Evolutionary conservation across 2,888 invertebrate species (phyloP), one percentile per base, ranked within the genome.

Genomic region (Leucophenga montana): DNA sequence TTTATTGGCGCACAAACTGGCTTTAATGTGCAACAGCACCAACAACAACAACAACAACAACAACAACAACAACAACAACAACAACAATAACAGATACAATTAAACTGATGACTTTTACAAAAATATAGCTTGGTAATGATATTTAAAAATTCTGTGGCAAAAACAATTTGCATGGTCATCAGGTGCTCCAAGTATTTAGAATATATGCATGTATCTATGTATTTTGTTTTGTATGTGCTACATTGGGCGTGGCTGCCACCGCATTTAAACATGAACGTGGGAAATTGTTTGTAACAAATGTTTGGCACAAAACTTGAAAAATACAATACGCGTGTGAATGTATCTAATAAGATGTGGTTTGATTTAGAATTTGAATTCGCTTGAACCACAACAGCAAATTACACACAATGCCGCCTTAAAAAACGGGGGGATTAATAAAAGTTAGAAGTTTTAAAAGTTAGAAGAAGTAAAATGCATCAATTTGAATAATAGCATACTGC

Each of bases 131-230:
- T 57, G 48, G 8, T 64, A 46, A 64, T 64, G 62, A 64, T 48
- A 64, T 64, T 64, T 64, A 64, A 50, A 50, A 64, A 20, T 8
- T 18, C 27, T 64, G 62, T 22, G 46, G 46, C 27, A 46, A 20
- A 46, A 64, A 64, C 46, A 64, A 64, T 64, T 64, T 64, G 46
- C 62, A 64, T 64, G 62, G 62, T 64, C 62, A 64, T 48, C 22
- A 39, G 9, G 39, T 39, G 62, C 14, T 48, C n/a, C 8, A 46
- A 3, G 11, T 39, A 11, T 11, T 39, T 39, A 11, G 39, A 11
- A 39, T 39, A 11, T 39, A 39, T 39, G 33, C 33, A 33, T 11
- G 8, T 39, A 11, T 39, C 3, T 39, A 8, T 3, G 1, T 33
- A 48, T 48, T 20, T 44, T 14, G 48, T 8, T 48, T 64, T 18